Percentiles rank a stretch among this genome's conserved stretches.
Evolutionary conservation across 1,140 invertebrate genomes (phyloP).

Genomic region (Cyphomyrmex costatus): DNA sequence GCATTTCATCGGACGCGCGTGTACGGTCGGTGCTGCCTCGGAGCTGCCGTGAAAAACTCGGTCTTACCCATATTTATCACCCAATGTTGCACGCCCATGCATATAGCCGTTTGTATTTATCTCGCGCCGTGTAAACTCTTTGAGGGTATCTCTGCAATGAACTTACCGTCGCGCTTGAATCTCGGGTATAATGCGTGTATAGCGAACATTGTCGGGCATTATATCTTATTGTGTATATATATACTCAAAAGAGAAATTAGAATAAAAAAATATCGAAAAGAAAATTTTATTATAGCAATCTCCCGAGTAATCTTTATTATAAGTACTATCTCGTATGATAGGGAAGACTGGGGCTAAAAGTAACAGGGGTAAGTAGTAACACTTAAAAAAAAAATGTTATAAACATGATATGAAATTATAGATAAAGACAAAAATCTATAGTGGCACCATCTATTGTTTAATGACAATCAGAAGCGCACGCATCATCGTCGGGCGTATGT

Average conservation of each 20-base stretch:
- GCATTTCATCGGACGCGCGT: constrained; percentile 74
- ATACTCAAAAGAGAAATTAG: not conserved
- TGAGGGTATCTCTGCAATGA: constrained; percentile 32
- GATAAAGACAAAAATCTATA: no score
- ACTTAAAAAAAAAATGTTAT: no score
- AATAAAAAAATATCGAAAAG: not conserved
- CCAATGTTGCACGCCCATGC: constrained; percentile 45
- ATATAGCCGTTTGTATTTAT: constrained; percentile 73
- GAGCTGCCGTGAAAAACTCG: constrained; percentile 50
- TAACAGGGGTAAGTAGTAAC: no score
- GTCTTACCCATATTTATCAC: constrained; percentile 68
- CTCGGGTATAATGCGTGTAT: not conserved
- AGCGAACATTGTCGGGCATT: not conserved
- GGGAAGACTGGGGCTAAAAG: no score
- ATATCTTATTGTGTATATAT: not conserved
- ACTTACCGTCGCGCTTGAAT: constrained; percentile 2
- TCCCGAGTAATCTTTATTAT: no score
- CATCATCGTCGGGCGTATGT: no score
- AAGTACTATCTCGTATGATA: no score
- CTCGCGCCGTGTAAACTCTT: constrained; percentile 40
- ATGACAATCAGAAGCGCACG: no score
- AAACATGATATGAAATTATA: no score
- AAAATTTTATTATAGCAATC: constrained; percentile 23
- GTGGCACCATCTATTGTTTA: no score
- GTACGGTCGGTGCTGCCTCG: constrained; percentile 29